These are phyloP conservation scores for Meda fulgida DNA, from an alignment of 2,797 vertebrate genomes.

Conservation along the genomic window DNA sequence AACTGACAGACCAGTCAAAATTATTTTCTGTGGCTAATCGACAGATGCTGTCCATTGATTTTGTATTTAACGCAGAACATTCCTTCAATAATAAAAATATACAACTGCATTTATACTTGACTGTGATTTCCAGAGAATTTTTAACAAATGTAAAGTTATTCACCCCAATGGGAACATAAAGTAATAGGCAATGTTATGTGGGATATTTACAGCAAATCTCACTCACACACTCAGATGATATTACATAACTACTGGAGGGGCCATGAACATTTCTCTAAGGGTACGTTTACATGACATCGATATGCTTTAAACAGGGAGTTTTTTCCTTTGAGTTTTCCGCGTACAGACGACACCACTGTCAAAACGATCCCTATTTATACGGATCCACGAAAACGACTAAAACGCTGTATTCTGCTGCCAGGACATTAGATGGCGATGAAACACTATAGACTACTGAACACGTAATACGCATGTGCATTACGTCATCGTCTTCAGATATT, in stretches of 20 bases:
- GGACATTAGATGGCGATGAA: no score
- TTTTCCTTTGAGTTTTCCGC: no score
- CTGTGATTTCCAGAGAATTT: slow-evolving; percentile 6
- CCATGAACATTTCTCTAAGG: background rate
- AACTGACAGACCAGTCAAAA: background rate
- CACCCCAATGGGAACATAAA: background rate
- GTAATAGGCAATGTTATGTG: background rate
- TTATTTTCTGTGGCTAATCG: background rate
- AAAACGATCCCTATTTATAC: no score
- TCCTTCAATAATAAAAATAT: slow-evolving; percentile 4
- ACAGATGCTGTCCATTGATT: background rate
- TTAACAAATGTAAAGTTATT: background rate
- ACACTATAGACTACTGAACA: no score
- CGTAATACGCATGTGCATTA: no score
- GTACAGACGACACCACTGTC: no score
- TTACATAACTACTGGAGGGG: background rate
- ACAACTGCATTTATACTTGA: background rate
- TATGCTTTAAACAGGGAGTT: no score
- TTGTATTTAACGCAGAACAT: background rate
- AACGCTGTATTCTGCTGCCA: no score
- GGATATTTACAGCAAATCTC: slow-evolving; percentile 6
- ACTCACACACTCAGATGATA: slow-evolving; percentile 1
- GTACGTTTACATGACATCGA: no score
- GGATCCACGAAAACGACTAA: no score
- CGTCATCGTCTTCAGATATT: no score